These are phyloP conservation scores for Phocoena phocoena DNA, from an alignment of 2,113 vertebrate genomes.

Conservation along the genomic window DNA sequence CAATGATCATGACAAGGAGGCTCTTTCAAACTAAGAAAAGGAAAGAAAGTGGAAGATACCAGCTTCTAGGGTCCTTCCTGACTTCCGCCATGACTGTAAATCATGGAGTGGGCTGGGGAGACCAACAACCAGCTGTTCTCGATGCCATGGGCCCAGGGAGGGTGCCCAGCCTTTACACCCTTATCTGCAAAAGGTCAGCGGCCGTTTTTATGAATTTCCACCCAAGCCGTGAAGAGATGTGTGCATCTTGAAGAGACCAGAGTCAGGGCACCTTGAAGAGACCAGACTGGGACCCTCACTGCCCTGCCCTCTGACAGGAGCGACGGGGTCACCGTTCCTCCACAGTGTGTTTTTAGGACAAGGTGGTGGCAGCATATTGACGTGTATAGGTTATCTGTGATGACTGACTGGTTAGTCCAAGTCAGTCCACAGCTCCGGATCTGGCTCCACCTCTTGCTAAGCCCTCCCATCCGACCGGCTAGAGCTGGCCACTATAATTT, in stretches of 20 bases:
- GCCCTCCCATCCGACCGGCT: not conserved
- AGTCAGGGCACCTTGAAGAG: not conserved
- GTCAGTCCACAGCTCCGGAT: rapidly evolving
- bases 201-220: not conserved
- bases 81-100: not conserved
- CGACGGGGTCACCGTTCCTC: not conserved
- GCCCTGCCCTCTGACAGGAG: not conserved
- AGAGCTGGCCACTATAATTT: not conserved
- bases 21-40: not conserved
- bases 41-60: not conserved
- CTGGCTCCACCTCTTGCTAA: not conserved
- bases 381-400: rapidly evolving
- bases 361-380: not conserved
- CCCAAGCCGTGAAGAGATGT: not conserved
- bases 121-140: too few species aligned
- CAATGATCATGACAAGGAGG: rapidly evolving
- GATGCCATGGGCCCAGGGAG: not conserved
- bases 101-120: not conserved
- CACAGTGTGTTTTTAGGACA: not conserved
- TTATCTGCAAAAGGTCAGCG: not conserved
- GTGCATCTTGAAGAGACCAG: not conserved
- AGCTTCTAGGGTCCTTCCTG: not conserved
- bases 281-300: not conserved
- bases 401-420: too few species aligned
- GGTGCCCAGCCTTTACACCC: not conserved